Evolutionary conservation across 2,888 invertebrate genomes (phyloP).

Genomic region (Stenodera caucasica): DNA sequence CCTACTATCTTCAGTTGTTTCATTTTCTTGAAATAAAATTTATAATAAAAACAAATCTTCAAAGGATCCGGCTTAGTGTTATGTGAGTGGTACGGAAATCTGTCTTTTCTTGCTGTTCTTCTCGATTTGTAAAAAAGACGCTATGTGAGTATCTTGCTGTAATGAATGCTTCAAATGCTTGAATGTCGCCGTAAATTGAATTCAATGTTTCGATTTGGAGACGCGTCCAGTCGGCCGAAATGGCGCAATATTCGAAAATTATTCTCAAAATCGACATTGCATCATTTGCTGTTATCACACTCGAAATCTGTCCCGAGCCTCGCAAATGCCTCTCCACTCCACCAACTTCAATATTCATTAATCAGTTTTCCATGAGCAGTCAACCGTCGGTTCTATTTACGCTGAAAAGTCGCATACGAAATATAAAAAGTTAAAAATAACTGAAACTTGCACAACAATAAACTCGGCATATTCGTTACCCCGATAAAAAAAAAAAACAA

Average conservation of each 20-base stretch:
- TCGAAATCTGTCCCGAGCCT: too few relatives aligned
- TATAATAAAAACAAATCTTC: not conserved
- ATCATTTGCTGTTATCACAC: too few relatives aligned
- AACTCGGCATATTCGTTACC: too few relatives aligned
- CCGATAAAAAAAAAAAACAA: too few relatives aligned
- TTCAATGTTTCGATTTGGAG: too few relatives aligned
- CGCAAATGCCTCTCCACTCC: not conserved
- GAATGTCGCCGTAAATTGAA: too few relatives aligned
- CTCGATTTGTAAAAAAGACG: conserved; percentile 14
- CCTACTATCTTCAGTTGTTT: conserved; percentile 8
- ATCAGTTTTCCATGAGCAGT: not conserved
- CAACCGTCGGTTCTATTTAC: not conserved
- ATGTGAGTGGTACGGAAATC: conserved; percentile 21
- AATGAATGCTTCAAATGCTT: not conserved
- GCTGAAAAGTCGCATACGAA: not conserved
- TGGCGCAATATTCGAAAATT: not conserved
- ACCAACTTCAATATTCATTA: not conserved
- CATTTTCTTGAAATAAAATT: too few relatives aligned
- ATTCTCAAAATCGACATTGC: too few relatives aligned
- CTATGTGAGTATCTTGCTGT: conserved; percentile 31
- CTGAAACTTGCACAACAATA: not conserved
- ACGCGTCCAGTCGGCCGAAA: too few relatives aligned
- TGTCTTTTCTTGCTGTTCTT: conserved; percentile 26
- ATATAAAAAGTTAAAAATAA: not conserved
- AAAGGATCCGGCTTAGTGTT: conserved; percentile 13